Conservation (phyloP, 1,140 invertebrate genomes). For the Drosophila pallidifrons region DNA sequence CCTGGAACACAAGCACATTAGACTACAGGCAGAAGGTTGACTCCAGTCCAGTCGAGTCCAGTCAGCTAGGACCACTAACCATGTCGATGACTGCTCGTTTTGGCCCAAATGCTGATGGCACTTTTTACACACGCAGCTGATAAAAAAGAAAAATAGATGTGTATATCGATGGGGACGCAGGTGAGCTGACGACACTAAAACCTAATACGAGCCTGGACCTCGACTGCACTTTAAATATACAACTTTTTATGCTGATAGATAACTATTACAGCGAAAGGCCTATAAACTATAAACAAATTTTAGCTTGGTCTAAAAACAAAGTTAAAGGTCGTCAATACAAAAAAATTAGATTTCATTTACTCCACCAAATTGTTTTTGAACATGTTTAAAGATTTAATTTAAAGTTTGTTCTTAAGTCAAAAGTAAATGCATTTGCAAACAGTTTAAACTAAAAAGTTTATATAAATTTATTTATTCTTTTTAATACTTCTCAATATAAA, state of each 20-base stretch:
- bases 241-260: conserved; percentile 15
- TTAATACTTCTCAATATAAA: too few relatives aligned
- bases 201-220: conserved; percentile 15
- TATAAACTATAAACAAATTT: background rate
- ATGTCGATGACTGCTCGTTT: conserved; percentile 45
- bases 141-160: conserved; percentile 17
- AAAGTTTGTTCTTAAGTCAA: too few relatives aligned
- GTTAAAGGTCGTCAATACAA: too few relatives aligned
- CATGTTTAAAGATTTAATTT: too few relatives aligned
- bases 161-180: conserved; percentile 27
- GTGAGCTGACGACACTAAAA: conserved; percentile 19
- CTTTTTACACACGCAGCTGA: conserved; percentile 52
- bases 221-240: conserved; percentile 18
- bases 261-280: conserved; percentile 5
- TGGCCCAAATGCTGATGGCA: conserved; percentile 72
- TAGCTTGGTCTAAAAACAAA: background rate
- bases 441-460: too few relatives aligned
- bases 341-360: too few relatives aligned
- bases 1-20: conserved; percentile 70
- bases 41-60: background rate
- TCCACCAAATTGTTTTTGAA: too few relatives aligned
- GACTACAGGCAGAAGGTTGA: conserved; percentile 51
- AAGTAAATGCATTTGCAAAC: too few relatives aligned
- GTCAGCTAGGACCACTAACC: conserved; percentile 22
- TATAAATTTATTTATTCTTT: too few relatives aligned